phyloP scores from a whole-genome alignment of 2,113 vertebrate genomes.

The Zootoca vivipara region DNA sequence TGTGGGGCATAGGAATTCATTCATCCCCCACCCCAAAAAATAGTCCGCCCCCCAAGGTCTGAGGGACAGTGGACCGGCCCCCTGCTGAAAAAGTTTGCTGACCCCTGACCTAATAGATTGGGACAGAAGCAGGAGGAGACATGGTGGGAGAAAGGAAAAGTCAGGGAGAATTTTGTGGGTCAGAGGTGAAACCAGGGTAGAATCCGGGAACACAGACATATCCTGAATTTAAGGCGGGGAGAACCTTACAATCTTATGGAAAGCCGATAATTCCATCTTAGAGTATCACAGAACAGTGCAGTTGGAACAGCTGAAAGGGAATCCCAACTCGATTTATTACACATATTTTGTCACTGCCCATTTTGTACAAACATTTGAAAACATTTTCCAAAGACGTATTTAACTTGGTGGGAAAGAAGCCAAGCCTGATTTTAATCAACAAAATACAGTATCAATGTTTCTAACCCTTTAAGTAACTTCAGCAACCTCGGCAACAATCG shows the following conservation, averaged over 20 bases:
- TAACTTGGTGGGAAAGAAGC: not conserved
- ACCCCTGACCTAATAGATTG: not conserved
- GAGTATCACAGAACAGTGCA: too few species aligned
- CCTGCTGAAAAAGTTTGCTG: too few species aligned
- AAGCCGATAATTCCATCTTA: not conserved
- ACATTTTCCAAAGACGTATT: not conserved
- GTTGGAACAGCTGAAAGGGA: too few species aligned
- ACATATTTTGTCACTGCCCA: not conserved
- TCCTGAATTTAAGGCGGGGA: rapidly evolving
- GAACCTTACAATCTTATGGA: not conserved
- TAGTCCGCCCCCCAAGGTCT: too few species aligned
- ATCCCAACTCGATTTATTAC: not conserved
- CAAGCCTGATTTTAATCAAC: not conserved
- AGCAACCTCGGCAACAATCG: not conserved
- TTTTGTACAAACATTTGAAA: not conserved
- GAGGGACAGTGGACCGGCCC: too few species aligned
- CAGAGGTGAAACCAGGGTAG: not conserved
- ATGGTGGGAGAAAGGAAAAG: not conserved
- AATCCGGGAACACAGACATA: too few species aligned
- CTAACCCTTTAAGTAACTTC: not conserved
- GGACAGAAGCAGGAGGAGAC: not conserved
- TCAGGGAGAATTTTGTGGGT: not conserved
- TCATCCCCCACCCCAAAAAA: too few species aligned
- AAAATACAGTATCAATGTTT: constrained; percentile 8
- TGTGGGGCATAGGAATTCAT: too few species aligned